Evolutionary conservation across 2,113 vertebrate genomes (phyloP), one percentile per base, ranked within the genome.

Genomic region (Burhinus bistriatus): DNA sequence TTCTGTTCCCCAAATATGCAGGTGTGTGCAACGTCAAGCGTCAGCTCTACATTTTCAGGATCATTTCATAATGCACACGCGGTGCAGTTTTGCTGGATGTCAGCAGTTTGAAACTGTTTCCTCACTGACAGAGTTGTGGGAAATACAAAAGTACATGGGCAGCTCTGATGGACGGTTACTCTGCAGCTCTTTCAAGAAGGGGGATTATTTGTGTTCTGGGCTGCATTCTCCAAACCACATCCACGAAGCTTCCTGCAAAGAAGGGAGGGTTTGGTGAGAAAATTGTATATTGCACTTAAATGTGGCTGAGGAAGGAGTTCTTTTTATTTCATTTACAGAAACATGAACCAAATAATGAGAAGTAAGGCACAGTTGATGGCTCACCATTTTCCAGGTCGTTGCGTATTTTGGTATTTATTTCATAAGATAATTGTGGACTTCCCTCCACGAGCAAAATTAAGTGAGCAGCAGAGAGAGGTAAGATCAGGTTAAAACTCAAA

Each of bases 41-140:
- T 93, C 95, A 95, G 95, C 93, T 95, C 87, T 66, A 72, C 70
- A 34, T 93, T 95, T 94, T 91, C 93, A 90, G 96, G 82, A 95
- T 93, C 58, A 36, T 95, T 97, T 95, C 78, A 80, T 87, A 85
- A 83, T 77, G 84, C 66, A 83, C n/a, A 30, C 62, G 55, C 40
- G 73, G 58, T 87, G 65, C 66, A 85, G 93, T 66, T 97, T 87
- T 96, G 32, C 71, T 96, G 87, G 66, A 62, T 91, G 58, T 95
- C 81, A 96, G 94, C 94, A 95, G 9, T 34, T 82, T 93, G 66
- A 80, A 87, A 54, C 40, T 62, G 45, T 87, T 93, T 90, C 36
- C 75, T 94, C 62, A 58, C 36, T 80, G 70, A 58, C 49, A 85
- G 73, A 76, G 18, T 26, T 82, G 64, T 64, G 54, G 36, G 52